Evolutionary conservation across 2,113 vertebrate species (phyloP), one percentile per base, ranked within the genome.

Genomic region (Philantomba maxwellii): DNA sequence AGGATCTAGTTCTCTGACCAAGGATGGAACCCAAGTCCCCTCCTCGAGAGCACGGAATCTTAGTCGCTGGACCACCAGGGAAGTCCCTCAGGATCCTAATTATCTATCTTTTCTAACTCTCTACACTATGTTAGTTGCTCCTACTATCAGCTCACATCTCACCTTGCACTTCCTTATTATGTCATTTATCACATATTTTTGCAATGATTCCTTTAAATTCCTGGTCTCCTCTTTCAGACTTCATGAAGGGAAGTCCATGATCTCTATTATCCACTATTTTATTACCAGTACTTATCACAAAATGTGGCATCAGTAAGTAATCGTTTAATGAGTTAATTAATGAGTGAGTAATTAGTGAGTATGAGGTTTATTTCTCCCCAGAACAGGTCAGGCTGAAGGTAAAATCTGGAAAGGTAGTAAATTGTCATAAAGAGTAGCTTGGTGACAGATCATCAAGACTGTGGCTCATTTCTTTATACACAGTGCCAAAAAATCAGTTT

Each of bases 1-100:
- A 43, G 36, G 36, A 43, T 75, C 70, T 43, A 75, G 36, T 26
- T 75, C 23, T 26, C 70, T 26, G 12, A 43, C 70, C 70, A 43
- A 26, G 70, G 70, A 43, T 75, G 36, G 70, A 75, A 43, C 36
- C 36, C 15, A 3, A 43, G 36, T 43, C 70, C 36, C 36, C 21
- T 39, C 36, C 36, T 43, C 0, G 1, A 43, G 36, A 43, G 70
- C 0, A 1, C 0, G 2, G 70, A 73, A 23, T 75, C 23, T 43
- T 75, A 75, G 70, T 43, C 70, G 43, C 36, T 75, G 36, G 36
- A 26, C 70, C 21, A 75, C 70, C 70, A 75, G 36, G 23, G 6
- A 26, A 43, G 36, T 75, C 70, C 36, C 36, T 70, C 36, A 77
- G 21, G 16, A 77, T 13, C n/a, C 51, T 85, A 81, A 45, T 36